These are phyloP conservation scores for Stenichneumon culpator DNA, from an alignment of 2,888 invertebrate species.

Conservation along the genomic window DNA sequence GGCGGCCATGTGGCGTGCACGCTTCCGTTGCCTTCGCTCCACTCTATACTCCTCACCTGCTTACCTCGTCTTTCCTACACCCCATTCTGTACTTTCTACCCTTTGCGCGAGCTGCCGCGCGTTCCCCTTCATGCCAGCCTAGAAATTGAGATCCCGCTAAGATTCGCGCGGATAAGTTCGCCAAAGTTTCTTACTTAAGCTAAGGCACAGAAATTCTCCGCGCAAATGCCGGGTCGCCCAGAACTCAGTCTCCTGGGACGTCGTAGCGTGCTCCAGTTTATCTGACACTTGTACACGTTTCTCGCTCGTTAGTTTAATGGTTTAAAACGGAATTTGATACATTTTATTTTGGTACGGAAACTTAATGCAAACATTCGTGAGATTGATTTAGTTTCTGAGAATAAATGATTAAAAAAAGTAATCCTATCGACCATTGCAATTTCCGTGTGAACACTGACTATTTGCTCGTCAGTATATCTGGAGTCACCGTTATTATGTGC, in stretches of 20 bases:
- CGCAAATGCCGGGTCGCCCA: constrained; percentile 50
- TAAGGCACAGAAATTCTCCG: constrained; percentile 43
- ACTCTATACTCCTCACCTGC: constrained; percentile 45
- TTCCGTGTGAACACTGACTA: too few relatives aligned
- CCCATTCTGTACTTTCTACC: constrained; percentile 55
- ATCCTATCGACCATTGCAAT: background rate
- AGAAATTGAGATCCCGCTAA: constrained; percentile 68
- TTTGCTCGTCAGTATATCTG: too few relatives aligned
- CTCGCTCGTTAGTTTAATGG: constrained; percentile 36
- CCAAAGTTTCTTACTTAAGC: constrained; percentile 61
- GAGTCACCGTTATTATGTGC: too few relatives aligned
- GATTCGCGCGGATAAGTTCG: constrained; percentile 63
- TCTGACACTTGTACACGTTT: constrained; percentile 52
- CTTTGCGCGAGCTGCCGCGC: constrained; percentile 58
- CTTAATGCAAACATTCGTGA: background rate
- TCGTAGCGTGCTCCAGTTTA: constrained; percentile 52
- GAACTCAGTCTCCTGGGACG: constrained; percentile 53
- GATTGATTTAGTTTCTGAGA: background rate
- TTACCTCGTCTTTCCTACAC: constrained; percentile 45
- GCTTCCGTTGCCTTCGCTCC: constrained; percentile 28
- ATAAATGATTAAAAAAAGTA: background rate
- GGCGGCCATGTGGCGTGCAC: constrained; percentile 75
- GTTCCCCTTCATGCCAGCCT: constrained; percentile 64
- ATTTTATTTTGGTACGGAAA: background rate
- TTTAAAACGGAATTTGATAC: background rate